Evolutionary conservation across 1,140 invertebrate genomes (phyloP).

Genomic region (Epicauta chinensis): DNA sequence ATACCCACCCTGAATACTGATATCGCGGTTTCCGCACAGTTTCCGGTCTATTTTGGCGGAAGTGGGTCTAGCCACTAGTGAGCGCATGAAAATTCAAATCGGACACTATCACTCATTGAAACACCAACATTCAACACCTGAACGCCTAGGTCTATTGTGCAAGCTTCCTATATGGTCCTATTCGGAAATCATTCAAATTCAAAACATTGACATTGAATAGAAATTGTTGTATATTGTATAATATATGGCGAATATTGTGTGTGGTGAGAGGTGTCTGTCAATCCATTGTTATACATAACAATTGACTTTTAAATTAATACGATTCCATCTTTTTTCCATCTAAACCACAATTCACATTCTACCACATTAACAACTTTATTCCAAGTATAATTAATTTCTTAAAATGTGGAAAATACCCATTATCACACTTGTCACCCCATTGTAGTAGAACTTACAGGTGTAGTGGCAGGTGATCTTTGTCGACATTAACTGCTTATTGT

Average conservation of each 20-base stretch:
- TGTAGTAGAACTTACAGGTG: too few species aligned
- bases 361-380: too few species aligned
- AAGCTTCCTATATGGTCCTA: slow-evolving; percentile 15
- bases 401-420: too few species aligned
- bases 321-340: slow-evolving; percentile 7
- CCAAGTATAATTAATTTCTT: too few species aligned
- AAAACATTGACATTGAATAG: slow-evolving; percentile 13
- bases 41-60: slow-evolving; percentile 10
- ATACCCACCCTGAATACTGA: slow-evolving; percentile 6
- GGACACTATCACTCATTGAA: slow-evolving; percentile 12
- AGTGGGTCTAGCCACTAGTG: slow-evolving; percentile 11
- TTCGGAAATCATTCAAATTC: slow-evolving; percentile 17
- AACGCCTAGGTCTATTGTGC: slow-evolving; percentile 13
- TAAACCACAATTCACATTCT: too few species aligned
- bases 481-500: too few species aligned
- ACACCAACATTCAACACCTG: slow-evolving; percentile 11
- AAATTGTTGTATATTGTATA: slow-evolving; percentile 5
- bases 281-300: slow-evolving; percentile 12
- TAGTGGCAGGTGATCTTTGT: too few species aligned
- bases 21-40: slow-evolving; percentile 16
- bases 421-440: too few species aligned
- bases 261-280: slow-evolving; percentile 13
- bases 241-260: too few species aligned
- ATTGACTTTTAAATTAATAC: slow-evolving; percentile 16
- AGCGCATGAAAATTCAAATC: slow-evolving; percentile 18